Conservation (phyloP, 2,797 vertebrate genomes). For the Alauda arvensis region DNA sequence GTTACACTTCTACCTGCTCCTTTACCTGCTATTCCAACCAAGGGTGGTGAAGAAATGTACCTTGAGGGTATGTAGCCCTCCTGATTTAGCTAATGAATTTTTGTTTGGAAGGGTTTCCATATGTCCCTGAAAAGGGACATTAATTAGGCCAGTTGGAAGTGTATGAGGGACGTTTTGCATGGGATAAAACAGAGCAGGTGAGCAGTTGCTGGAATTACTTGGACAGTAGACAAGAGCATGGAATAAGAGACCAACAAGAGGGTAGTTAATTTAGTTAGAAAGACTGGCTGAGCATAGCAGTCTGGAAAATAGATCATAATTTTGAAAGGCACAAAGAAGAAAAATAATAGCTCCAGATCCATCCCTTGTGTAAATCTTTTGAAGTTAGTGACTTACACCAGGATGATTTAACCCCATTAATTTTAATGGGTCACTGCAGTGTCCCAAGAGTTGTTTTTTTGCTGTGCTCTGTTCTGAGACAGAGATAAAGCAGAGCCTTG, state of each 20-base stretch:
- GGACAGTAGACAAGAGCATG: not conserved
- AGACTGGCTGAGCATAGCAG: not conserved
- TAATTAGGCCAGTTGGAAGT: not conserved
- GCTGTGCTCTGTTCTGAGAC: not conserved
- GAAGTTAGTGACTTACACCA: conserved; percentile 29
- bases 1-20: not conserved
- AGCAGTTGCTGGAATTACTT: not conserved
- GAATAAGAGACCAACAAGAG: not conserved
- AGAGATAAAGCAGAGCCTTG: conserved; percentile 47
- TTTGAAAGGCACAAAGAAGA: conserved; percentile 34
- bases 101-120: not conserved
- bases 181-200: not conserved
- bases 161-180: fast-evolving
- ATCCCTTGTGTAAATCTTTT: conserved; percentile 48
- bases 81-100: not conserved
- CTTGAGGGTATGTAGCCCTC: not conserved
- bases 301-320: conserved; percentile 59
- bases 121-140: not conserved
- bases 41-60: not conserved
- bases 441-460: conserved; percentile 23
- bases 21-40: not conserved
- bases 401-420: conserved; percentile 41
- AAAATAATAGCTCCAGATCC: conserved; percentile 32
- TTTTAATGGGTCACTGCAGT: conserved; percentile 41
- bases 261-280: conserved; percentile 12